Conservation (phyloP, 2,888 invertebrate species). For the Drosophila helvetica region DNA sequence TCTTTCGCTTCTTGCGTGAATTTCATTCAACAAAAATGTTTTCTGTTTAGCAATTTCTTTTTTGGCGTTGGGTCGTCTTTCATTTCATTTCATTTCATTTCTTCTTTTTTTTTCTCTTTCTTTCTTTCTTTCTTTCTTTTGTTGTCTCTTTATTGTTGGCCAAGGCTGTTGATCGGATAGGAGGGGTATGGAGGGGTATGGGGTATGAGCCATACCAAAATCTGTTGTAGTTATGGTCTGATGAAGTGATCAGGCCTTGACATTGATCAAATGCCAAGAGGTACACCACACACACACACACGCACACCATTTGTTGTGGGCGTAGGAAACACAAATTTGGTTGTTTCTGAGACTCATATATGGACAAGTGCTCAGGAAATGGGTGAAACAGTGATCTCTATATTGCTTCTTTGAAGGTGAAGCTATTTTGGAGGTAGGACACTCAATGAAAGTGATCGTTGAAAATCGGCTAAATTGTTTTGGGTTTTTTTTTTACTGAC, state of each 20-base stretch:
- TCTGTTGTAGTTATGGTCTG: conserved; percentile 45
- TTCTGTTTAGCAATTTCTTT: conserved; percentile 74
- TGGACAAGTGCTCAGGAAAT: conserved; percentile 19
- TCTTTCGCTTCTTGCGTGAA: conserved; percentile 63
- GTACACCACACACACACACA: background rate
- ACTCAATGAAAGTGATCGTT: background rate
- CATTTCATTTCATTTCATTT: conserved; percentile 12
- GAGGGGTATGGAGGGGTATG: conserved; percentile 5
- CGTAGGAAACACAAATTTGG: conserved; percentile 35
- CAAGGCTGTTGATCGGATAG: conserved; percentile 45
- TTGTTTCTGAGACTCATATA: background rate
- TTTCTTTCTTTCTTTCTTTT: conserved; percentile 27
- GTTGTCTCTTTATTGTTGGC: conserved; percentile 44
- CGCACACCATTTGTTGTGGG: conserved; percentile 7
- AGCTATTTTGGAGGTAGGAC: background rate
- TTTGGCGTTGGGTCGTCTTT: conserved; percentile 54
- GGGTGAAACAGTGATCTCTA: conserved; percentile 8
- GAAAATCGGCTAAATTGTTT: too few relatives aligned
- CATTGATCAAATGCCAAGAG: conserved; percentile 58
- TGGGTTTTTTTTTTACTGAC: too few relatives aligned
- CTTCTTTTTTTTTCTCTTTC: conserved; percentile 15
- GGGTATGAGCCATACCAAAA: conserved; percentile 23
- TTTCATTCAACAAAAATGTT: conserved; percentile 71
- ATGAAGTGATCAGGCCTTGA: conserved; percentile 80
- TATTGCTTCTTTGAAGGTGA: background rate